Percentiles rank a stretch among this genome's conserved stretches.
Evolutionary conservation across 2,113 vertebrate genomes (phyloP).

Genomic region (Piliocolobus tephrosceles): DNA sequence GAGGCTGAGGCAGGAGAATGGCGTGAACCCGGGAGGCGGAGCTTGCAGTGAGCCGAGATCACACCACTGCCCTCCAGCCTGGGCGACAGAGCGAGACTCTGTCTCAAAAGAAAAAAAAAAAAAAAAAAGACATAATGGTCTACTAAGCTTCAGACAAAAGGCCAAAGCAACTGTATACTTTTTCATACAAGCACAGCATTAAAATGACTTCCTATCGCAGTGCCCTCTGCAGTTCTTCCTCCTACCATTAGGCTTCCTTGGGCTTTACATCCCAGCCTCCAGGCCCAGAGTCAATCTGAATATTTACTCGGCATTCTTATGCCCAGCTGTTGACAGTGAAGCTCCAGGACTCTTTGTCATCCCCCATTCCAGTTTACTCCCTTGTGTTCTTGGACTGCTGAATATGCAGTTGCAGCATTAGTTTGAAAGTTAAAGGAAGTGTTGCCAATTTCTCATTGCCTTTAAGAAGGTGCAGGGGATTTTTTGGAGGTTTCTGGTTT

Average conservation of each 20-base stretch:
- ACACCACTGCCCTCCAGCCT: too few relatives aligned
- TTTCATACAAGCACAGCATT: background rate
- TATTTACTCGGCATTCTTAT: conserved; percentile 32
- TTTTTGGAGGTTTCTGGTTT: conserved; percentile 47
- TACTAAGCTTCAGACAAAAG: background rate
- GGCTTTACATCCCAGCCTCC: background rate
- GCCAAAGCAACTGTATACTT: background rate
- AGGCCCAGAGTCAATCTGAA: background rate
- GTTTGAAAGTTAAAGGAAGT: conserved; percentile 71
- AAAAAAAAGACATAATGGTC: background rate
- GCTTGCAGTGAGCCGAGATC: too few relatives aligned
- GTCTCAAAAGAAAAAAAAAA: too few relatives aligned
- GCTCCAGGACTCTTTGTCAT: conserved; percentile 11
- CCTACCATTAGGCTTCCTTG: conserved; percentile 13
- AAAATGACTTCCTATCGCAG: background rate
- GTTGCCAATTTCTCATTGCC: conserved; percentile 50
- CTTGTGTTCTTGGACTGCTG: conserved; percentile 66
- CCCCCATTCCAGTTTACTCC: conserved; percentile 58
- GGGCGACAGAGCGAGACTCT: too few relatives aligned
- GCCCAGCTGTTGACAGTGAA: conserved; percentile 1
- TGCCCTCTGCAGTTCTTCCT: conserved; percentile 67
- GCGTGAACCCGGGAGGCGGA: too few relatives aligned
- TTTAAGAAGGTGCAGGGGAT: background rate
- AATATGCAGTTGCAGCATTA: conserved; percentile 52
- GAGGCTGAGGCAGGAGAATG: too few relatives aligned